Evolutionary conservation across 2,113 vertebrate genomes (phyloP).

Genomic region (Tenebrosternarchus preto): DNA sequence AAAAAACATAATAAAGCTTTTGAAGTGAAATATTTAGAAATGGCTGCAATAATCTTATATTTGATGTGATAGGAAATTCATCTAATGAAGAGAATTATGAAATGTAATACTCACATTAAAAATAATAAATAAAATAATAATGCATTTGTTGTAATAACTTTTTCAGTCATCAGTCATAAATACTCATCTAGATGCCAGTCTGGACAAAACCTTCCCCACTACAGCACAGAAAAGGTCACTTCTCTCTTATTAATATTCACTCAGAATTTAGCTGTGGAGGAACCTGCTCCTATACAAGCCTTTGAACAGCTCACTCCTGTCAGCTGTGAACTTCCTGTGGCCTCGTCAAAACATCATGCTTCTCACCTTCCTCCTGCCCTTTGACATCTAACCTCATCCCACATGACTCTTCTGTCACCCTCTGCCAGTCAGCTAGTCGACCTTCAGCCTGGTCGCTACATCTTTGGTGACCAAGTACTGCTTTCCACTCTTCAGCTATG

Average conservation of each 20-base stretch:
- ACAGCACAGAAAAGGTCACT: neutral
- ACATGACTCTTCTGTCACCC: neutral
- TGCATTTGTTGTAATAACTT: too few relatives aligned
- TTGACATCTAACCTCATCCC: slow-evolving; percentile 5
- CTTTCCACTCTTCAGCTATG: neutral
- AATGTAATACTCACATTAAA: too few relatives aligned
- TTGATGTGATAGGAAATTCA: neutral
- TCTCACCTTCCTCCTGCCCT: neutral
- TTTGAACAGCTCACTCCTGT: neutral
- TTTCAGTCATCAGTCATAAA: too few relatives aligned
- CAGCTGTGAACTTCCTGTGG: neutral
- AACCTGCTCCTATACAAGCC: neutral
- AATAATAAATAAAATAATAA: too few relatives aligned
- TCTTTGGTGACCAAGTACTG: neutral
- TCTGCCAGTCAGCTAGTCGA: neutral
- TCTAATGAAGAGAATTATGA: too few relatives aligned
- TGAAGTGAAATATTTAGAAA: neutral
- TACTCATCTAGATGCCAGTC: neutral
- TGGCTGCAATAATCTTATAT: neutral
- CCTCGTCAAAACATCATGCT: neutral
- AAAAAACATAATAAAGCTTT: too few relatives aligned
- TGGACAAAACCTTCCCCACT: neutral
- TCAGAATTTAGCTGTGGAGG: neutral
- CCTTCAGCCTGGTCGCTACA: neutral
- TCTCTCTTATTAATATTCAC: neutral